Evolutionary conservation across 1,140 invertebrate genomes (phyloP).

Genomic region (Cephus cinctus): DNA sequence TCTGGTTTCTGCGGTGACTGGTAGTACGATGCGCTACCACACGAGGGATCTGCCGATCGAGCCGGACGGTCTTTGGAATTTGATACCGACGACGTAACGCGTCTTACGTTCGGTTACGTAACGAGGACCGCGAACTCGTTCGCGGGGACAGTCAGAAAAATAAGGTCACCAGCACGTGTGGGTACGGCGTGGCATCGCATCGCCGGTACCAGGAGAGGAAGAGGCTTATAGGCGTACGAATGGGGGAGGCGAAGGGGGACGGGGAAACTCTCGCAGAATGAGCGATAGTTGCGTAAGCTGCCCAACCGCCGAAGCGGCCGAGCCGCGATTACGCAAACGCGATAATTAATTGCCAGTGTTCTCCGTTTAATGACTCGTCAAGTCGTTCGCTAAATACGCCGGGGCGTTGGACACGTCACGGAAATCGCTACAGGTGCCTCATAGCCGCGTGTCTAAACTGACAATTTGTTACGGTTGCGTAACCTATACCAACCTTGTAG

Average conservation of each 20-base stretch:
- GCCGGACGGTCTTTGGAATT: no score
- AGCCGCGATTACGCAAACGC: slow-evolving; percentile 46
- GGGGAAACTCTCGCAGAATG: slow-evolving; percentile 28
- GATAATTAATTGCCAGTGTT: slow-evolving; percentile 50
- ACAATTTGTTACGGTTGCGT: slow-evolving; percentile 29
- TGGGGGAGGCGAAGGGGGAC: slow-evolving; percentile 11
- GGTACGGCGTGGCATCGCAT: no score
- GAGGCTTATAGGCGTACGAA: slow-evolving; percentile 3
- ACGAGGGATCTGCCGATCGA: no score
- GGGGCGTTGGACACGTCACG: slow-evolving; percentile 40
- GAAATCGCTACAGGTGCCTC: slow-evolving; percentile 41
- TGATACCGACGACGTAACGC: no score
- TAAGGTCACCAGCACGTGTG: no score
- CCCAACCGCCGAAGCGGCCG: slow-evolving; percentile 24
- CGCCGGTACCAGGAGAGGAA: not conserved
- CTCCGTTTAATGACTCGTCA: slow-evolving; percentile 46
- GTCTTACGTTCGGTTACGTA: no score
- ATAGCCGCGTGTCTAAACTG: slow-evolving; percentile 37
- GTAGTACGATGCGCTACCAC: no score
- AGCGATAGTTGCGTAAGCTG: slow-evolving; percentile 40
- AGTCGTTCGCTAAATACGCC: slow-evolving; percentile 43
- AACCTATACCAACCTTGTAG: no score
- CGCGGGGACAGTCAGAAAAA: no score
- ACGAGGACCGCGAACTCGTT: no score
- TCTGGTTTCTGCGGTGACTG: no score